Conservation (phyloP, 1,140 invertebrate species). For the Philotrypesis tridentata region DNA sequence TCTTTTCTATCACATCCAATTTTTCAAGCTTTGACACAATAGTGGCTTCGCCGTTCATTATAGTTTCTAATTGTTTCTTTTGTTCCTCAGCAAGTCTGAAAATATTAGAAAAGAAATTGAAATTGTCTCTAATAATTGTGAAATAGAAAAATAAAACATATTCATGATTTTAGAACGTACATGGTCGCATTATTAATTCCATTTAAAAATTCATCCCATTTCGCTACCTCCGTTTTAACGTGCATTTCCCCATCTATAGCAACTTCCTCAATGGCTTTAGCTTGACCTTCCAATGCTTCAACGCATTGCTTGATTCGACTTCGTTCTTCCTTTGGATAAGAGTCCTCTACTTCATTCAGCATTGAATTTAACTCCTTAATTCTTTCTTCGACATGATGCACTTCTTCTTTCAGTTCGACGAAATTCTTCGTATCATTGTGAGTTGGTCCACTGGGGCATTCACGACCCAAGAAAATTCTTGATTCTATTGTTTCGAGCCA, state of each 20-base stretch:
- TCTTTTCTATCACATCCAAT: slow-evolving; percentile 79
- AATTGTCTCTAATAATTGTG: neutral
- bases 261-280: slow-evolving; percentile 73
- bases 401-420: slow-evolving; percentile 73
- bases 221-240: slow-evolving; percentile 77
- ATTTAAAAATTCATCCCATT: slow-evolving; percentile 82
- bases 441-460: slow-evolving; percentile 62
- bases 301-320: slow-evolving; percentile 71
- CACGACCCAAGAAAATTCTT: slow-evolving; percentile 79
- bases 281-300: slow-evolving; percentile 67
- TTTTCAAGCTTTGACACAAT: slow-evolving; percentile 78
- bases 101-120: neutral
- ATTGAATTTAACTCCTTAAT: slow-evolving; percentile 65
- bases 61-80: slow-evolving; percentile 73
- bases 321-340: slow-evolving; percentile 66
- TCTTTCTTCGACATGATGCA: slow-evolving; percentile 71
- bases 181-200: slow-evolving; percentile 74
- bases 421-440: slow-evolving; percentile 61
- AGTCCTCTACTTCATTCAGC: slow-evolving; percentile 67
- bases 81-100: slow-evolving; percentile 73
- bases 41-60: slow-evolving; percentile 77
- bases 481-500: slow-evolving; percentile 90
- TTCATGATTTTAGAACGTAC: slow-evolving; percentile 54
- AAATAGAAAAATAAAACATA: neutral
- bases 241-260: slow-evolving; percentile 75